Evolutionary conservation across 2,888 invertebrate species (phyloP), one percentile per base, ranked within the genome.

Genomic region (Andricus curvator): DNA sequence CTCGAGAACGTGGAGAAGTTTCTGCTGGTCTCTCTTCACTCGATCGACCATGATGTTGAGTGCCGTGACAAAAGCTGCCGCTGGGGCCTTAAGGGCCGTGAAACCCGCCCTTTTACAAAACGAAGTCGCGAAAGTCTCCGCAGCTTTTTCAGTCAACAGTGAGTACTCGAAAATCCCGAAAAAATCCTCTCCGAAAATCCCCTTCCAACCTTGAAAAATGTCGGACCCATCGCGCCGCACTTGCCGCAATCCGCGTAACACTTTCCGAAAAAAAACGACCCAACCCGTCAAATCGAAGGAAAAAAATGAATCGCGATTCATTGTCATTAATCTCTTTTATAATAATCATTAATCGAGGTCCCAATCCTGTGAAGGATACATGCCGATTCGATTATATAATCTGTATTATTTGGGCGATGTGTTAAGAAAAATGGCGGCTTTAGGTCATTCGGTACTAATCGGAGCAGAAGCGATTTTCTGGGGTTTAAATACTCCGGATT

Each of bases 1-100:
- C 6, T 17, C 20, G 70, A 13, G 74, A 74, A 77, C 64, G 62
- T 65, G 77, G 65, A 65, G 29, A 29, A 67, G 65, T 80, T 88
- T 88, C 86, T 89, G 87, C 86, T 89, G 85, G 86, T 85, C 56
- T 74, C 33, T 74, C 74, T 74, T 90, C 90, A 91, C 89, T 92
- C 89, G 90, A 88, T 88, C 90, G 90, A 91, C 90, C 91, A 94
- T 93, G 94, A 95, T 95, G 94, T 94, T 95, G 93, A 94, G 94
- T 89, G 94, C 94, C 89, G 93, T 94, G 84, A 93, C 94, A 88
- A 93, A 94, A 92, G 94, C 94, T 88, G 94, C 94, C 93, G 91
- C 93, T 85, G 94, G 94, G 85, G 93, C 94, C 89, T 91, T 94
- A 83, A 94, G 94, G 93, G 94, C 94, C 87, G 93, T 94, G 84